phyloP scores from a whole-genome alignment of 2,888 invertebrate genomes.

The Ormia ochracea region DNA sequence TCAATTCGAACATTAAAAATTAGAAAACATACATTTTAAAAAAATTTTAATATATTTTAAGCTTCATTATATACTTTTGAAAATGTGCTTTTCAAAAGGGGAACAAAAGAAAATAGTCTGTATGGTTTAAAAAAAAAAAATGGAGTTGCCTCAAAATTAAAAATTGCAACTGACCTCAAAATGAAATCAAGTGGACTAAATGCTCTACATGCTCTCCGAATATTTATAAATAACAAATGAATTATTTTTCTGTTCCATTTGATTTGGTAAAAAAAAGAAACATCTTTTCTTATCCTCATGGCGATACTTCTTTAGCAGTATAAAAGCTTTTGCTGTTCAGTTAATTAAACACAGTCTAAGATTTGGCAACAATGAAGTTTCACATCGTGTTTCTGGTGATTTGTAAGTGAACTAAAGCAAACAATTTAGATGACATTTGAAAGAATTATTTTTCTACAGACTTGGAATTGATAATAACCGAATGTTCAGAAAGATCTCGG shows the following conservation, averaged over 20 bases:
- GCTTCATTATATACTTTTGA: too few relatives aligned
- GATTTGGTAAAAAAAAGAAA: background rate
- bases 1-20: background rate
- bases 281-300: background rate
- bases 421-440: background rate
- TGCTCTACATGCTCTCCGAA: too few relatives aligned
- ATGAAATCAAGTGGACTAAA: too few relatives aligned
- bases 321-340: background rate
- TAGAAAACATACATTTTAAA: background rate
- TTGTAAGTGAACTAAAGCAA: slow-evolving; percentile 6
- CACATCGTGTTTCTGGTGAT: background rate
- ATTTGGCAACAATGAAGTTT: slow-evolving; percentile 4
- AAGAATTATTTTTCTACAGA: background rate
- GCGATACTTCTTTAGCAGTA: background rate
- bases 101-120: too few relatives aligned
- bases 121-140: too few relatives aligned
- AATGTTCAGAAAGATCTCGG: background rate
- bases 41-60: too few relatives aligned
- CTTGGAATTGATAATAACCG: background rate
- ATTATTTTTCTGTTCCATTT: background rate
- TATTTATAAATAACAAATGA: background rate
- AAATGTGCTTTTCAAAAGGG: too few relatives aligned
- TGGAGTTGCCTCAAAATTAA: too few relatives aligned
- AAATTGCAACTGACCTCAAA: too few relatives aligned
- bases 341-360: background rate